Percentiles rank a stretch among this genome's conserved stretches.
Evolutionary conservation across 2,888 invertebrate genomes (phyloP).

Genomic region (Drosophila kambysellisi): DNA sequence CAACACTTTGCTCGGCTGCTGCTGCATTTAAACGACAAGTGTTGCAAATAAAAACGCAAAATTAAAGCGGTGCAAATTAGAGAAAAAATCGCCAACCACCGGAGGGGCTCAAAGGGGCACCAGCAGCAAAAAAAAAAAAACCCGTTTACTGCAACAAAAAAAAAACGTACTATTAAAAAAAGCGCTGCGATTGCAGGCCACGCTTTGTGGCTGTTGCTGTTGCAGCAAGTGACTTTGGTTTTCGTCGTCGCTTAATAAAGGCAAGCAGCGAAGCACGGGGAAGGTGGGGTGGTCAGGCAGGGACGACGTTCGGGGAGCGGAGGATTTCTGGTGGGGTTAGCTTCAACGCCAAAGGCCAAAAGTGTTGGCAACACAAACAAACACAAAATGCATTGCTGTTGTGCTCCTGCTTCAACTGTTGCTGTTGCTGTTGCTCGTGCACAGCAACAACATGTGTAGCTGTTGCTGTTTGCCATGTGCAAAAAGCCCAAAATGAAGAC

Average conservation of each 20-base stretch:
- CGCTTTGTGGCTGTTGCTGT: slow-evolving; percentile 43
- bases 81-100: slow-evolving; percentile 53
- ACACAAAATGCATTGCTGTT: slow-evolving; percentile 57
- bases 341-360: slow-evolving; percentile 80
- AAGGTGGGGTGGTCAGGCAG: background rate
- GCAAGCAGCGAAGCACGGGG: slow-evolving; percentile 49
- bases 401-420: slow-evolving; percentile 25
- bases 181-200: slow-evolving; percentile 64
- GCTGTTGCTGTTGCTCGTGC: slow-evolving; percentile 45
- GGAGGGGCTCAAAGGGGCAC: slow-evolving; percentile 47
- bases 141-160: slow-evolving; percentile 63
- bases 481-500: slow-evolving; percentile 76
- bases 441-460: slow-evolving; percentile 67
- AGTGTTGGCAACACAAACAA: slow-evolving; percentile 77
- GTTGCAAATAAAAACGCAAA: slow-evolving; percentile 80
- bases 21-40: slow-evolving; percentile 80
- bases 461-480: slow-evolving; percentile 32
- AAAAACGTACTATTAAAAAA: slow-evolving; percentile 68
- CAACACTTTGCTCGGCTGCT: slow-evolving; percentile 71
- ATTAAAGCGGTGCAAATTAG: slow-evolving; percentile 80
- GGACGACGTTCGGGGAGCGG: background rate
- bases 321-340: slow-evolving; percentile 59
- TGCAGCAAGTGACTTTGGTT: slow-evolving; percentile 70
- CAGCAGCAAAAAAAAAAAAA: slow-evolving; percentile 52
- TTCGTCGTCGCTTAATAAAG: slow-evolving; percentile 71